phyloP scores from a whole-genome alignment of 2,797 vertebrate genomes.

The Smutsia gigantea region DNA sequence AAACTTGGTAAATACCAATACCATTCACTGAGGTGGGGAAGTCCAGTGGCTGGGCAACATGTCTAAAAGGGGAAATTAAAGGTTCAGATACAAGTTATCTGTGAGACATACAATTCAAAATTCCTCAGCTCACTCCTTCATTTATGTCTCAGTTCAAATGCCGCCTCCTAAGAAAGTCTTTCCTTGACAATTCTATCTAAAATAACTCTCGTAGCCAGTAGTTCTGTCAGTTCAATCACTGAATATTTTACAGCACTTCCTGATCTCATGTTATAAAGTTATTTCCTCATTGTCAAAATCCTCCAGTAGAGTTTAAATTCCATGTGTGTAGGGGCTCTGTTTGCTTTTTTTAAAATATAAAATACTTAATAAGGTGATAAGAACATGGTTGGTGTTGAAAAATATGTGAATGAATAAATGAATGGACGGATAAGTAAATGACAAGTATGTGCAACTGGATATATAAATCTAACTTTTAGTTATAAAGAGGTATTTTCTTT shows the following conservation, averaged over 20 bases:
- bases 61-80: not conserved
- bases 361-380: not conserved
- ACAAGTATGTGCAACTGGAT: not conserved
- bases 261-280: not conserved
- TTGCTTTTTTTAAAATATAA: not conserved
- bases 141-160: not conserved
- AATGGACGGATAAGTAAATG: not conserved
- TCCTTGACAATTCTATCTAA: not conserved
- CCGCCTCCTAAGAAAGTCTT: not conserved
- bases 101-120: not conserved
- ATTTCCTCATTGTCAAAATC: not conserved
- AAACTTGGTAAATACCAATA: not conserved
- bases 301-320: not conserved
- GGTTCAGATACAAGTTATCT: not conserved
- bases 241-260: not conserved
- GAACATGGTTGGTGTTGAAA: not conserved
- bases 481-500: not conserved
- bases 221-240: not conserved
- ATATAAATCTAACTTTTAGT: not conserved
- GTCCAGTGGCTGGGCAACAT: not conserved
- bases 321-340: rapidly evolving
- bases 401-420: not conserved
- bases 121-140: not conserved
- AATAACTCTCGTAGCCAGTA: not conserved
- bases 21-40: not conserved